Evolutionary conservation across 2,888 invertebrate genomes (phyloP).

Genomic region (Nomada flava): DNA sequence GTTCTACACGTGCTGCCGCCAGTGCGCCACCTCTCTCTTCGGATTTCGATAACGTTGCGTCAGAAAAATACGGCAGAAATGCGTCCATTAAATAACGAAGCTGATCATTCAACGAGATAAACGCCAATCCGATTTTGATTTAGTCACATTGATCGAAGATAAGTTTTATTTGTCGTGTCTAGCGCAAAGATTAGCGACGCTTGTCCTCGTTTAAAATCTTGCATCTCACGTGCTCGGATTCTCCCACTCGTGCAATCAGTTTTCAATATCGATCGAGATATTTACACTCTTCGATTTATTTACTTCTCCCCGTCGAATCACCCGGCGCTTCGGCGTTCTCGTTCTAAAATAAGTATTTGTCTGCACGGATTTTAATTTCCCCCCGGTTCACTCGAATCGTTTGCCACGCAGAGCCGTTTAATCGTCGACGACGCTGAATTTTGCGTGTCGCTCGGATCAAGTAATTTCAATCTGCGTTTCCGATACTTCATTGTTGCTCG

Average conservation of each 20-base stretch:
- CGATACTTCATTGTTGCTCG: too few species aligned
- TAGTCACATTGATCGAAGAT: conserved; percentile 21
- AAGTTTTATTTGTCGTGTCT: conserved; percentile 37
- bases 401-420: too few species aligned
- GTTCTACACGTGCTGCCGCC: neutral
- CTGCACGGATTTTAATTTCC: too few species aligned
- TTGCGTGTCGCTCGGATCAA: too few species aligned
- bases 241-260: conserved; percentile 3
- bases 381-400: too few species aligned
- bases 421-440: too few species aligned
- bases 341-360: too few species aligned
- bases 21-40: too few species aligned
- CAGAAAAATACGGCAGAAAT: neutral
- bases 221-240: conserved; percentile 23
- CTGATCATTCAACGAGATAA: neutral
- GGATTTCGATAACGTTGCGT: neutral
- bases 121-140: conserved; percentile 18
- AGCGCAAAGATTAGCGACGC: conserved; percentile 32
- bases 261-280: neutral
- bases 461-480: too few species aligned
- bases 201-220: conserved; percentile 32
- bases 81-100: neutral
- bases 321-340: too few species aligned
- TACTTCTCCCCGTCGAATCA: too few species aligned
- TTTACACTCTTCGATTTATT: neutral